A percentile compares a stretch with the other conserved stretches of the same genome.
Evolutionary conservation across 2,888 invertebrate genomes (phyloP).

Genomic region (Napeogenes inachia): DNA sequence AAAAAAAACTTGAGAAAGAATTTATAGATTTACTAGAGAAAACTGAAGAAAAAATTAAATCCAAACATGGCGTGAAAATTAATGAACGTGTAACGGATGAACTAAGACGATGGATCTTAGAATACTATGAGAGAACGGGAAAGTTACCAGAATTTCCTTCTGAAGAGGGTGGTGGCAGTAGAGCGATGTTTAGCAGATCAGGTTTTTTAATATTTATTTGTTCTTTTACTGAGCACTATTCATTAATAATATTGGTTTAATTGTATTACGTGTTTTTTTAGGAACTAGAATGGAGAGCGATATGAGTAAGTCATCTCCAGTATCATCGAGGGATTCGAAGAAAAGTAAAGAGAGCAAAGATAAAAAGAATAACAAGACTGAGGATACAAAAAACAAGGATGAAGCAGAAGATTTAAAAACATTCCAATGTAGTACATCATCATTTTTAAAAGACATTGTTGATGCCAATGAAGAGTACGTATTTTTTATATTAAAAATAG

Average conservation of each 20-base stretch:
- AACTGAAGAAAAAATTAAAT: conserved; percentile 80
- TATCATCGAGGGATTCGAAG: conserved; percentile 87
- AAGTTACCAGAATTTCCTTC: conserved; percentile 95
- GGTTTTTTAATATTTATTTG: conserved; percentile 51
- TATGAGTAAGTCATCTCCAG: conserved; percentile 86
- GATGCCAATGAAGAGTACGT: conserved; percentile 84
- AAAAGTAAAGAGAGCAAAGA: conserved; percentile 84
- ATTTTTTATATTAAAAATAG: not conserved
- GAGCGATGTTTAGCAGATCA: conserved; percentile 88
- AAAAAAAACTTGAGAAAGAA: conserved; percentile 81
- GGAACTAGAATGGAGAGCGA: conserved; percentile 85
- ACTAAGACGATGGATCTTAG: conserved; percentile 90
- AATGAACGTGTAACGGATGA: conserved; percentile 93
- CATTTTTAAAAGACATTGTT: conserved; percentile 84
- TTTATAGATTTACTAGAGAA: conserved; percentile 82
- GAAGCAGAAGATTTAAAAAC: conserved; percentile 80
- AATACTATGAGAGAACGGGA: conserved; percentile 88
- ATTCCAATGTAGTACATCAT: conserved; percentile 83
- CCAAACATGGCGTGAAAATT: conserved; percentile 84
- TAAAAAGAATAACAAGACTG: conserved; percentile 72
- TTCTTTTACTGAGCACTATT: not conserved
- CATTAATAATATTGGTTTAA: conserved; percentile 1
- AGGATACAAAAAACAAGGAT: conserved; percentile 77
- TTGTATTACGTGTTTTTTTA: conserved; percentile 27
- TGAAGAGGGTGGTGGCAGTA: conserved; percentile 93